Conservation (phyloP, 2,113 vertebrate genomes). For the Proterorhinus semilunaris region DNA sequence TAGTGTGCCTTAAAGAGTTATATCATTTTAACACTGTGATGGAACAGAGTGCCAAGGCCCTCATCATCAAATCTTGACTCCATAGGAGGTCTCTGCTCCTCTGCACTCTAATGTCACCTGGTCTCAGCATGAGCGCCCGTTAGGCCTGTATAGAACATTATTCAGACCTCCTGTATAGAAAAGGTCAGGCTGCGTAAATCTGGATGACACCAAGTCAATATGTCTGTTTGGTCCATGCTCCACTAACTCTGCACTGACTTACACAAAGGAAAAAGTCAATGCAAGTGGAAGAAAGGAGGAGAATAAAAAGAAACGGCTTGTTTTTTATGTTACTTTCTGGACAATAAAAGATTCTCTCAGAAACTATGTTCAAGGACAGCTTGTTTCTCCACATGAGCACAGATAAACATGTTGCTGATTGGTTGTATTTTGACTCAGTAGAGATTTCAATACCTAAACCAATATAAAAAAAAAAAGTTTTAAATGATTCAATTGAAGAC, state of each 20-base stretch:
- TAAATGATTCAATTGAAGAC: too few species aligned
- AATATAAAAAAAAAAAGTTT: too few species aligned
- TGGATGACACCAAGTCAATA: slow-evolving; percentile 6
- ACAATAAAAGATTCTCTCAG: neutral
- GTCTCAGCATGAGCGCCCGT: neutral
- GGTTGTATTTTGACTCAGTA: too few species aligned
- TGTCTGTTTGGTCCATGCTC: neutral
- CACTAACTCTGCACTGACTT: neutral
- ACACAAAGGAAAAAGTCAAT: neutral
- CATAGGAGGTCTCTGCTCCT: neutral
- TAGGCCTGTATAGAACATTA: neutral
- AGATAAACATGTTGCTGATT: too few species aligned
- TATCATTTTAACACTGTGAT: neutral
- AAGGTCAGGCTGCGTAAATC: neutral
- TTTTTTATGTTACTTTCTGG: neutral
- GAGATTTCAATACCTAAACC: too few species aligned
- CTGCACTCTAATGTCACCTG: neutral
- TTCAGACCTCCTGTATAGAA: neutral
- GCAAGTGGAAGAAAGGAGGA: neutral
- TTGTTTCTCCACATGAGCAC: neutral
- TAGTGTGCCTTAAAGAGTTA: too few species aligned
- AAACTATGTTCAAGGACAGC: neutral
- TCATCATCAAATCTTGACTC: neutral
- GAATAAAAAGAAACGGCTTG: neutral
- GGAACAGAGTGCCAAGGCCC: neutral